Conservation (phyloP, 2,797 vertebrate genomes). For the Parotocinclus haroldoi region DNA sequence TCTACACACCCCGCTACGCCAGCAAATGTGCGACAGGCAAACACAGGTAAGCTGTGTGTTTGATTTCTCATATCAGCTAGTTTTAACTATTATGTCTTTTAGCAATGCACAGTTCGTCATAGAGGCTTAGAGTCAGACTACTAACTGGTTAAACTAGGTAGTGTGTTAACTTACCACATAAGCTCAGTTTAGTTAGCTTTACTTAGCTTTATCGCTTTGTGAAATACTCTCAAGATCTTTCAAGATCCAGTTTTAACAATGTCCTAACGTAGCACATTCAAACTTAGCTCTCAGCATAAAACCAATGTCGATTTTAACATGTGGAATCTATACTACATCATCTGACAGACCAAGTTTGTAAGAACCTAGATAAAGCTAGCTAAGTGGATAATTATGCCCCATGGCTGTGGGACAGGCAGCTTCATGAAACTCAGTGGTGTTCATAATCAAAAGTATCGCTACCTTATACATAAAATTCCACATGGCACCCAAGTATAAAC, state of each 20-base stretch:
- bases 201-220: too few relatives aligned
- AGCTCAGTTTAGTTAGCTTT: neutral
- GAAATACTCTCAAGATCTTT: too few relatives aligned
- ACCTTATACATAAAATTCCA: neutral
- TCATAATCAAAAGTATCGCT: slow-evolving; percentile 4
- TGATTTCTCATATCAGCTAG: neutral
- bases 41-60: neutral
- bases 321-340: too few relatives aligned
- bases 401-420: slow-evolving; percentile 5
- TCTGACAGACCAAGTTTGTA: slow-evolving; percentile 75
- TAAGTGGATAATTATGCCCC: slow-evolving; percentile 59
- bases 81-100: neutral
- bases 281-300: too few relatives aligned
- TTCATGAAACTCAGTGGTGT: slow-evolving; percentile 1
- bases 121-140: neutral
- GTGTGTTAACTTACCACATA: neutral
- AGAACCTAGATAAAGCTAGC: slow-evolving; percentile 71
- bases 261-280: too few relatives aligned
- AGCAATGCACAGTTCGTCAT: neutral
- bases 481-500: neutral
- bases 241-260: too few relatives aligned
- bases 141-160: neutral
- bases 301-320: too few relatives aligned
- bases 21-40: too few relatives aligned
- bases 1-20: too few relatives aligned